Base-by-base conservation (phyloP, 2,888 invertebrate species). In the Nesidiocoris tenuis region DNA sequence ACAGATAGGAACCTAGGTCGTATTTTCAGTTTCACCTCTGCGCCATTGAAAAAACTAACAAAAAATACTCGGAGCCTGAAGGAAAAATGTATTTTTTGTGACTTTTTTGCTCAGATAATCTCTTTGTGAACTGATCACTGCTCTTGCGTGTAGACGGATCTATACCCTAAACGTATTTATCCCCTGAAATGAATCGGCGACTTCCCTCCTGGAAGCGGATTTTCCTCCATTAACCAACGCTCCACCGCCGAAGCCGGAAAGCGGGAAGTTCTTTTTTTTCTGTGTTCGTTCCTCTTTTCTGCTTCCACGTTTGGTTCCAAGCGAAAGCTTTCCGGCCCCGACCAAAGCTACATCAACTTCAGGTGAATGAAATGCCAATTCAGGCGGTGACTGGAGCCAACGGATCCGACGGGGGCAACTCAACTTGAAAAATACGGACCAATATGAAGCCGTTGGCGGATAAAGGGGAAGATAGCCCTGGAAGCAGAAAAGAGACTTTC, bases 341-440 rank as follows among this genome's bases (percentile, higher is more conserved):
- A 24, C 18, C n/a, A 39, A 65, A 65, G 65, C 54, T 65, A 65
- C 65, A 65, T 65, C 65, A 65, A 65, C 39, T 39, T 65, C 54
- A 39, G 65, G 67, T 55, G 67, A 67, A 67, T 67, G 67, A 67
- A 67, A 67, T 67, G 67, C 67, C 67, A 67, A 67, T 67, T 67
- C 55, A 22, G 56, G 39, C 39, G 39, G 39, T 39, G 39, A 39
- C 39, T 39, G 39, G 39, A 39, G 39, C 39, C 39, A 39, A 12
- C 39, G 39, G 39, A 39, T 7, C 39, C 12, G n/a, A 22, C 25
- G 19, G 56, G 67, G 55, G 56, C 9, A 67, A 67, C 56, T 67
- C 67, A 54, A 19, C 67, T 56, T 67, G 67, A 67, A 67, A 67
- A 67, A 67, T 67, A 67, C 22, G 67, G 54, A 12, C 55, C 67